Conservation (phyloP, 2,888 invertebrate species). For the Xestia c-nigrum region DNA sequence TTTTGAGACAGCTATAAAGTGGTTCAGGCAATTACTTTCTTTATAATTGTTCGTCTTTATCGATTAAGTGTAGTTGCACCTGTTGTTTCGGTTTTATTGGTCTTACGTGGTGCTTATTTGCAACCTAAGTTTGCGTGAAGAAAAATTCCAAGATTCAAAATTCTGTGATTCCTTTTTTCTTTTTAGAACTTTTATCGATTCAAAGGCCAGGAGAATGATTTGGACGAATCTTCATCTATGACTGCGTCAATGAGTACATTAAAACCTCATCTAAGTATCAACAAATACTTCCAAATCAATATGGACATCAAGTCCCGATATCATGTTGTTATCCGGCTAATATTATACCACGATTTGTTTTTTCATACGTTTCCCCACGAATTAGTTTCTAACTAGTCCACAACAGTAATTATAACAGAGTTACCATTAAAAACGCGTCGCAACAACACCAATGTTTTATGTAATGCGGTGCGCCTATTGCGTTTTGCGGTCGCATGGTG, state of each 20-base stretch:
- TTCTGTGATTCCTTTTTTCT: background rate
- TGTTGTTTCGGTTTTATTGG: background rate
- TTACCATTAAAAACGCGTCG: slow-evolving; percentile 65
- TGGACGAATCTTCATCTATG: background rate
- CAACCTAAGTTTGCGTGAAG: background rate
- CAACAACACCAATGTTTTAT: slow-evolving; percentile 69
- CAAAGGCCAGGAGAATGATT: background rate
- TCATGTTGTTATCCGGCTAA: background rate
- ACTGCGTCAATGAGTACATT: background rate
- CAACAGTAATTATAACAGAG: slow-evolving; percentile 69
- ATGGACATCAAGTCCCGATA: background rate
- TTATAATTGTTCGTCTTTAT: slow-evolving; percentile 39
- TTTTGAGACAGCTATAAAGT: slow-evolving; percentile 20
- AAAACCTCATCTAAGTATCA: background rate
- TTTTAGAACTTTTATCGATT: background rate
- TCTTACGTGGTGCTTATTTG: background rate
- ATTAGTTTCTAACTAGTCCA: slow-evolving; percentile 66
- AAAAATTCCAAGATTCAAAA: background rate
- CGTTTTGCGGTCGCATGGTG: slow-evolving; percentile 69
- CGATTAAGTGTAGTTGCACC: slow-evolving; percentile 7
- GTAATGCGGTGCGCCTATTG: slow-evolving; percentile 65
- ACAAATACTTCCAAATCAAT: background rate
- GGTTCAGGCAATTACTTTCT: slow-evolving; percentile 7
- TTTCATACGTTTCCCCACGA: slow-evolving; percentile 29
- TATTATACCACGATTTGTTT: background rate